These are phyloP conservation scores for Calosoma granatense DNA, from an alignment of 1,140 invertebrate genomes.

Conservation along the genomic window DNA sequence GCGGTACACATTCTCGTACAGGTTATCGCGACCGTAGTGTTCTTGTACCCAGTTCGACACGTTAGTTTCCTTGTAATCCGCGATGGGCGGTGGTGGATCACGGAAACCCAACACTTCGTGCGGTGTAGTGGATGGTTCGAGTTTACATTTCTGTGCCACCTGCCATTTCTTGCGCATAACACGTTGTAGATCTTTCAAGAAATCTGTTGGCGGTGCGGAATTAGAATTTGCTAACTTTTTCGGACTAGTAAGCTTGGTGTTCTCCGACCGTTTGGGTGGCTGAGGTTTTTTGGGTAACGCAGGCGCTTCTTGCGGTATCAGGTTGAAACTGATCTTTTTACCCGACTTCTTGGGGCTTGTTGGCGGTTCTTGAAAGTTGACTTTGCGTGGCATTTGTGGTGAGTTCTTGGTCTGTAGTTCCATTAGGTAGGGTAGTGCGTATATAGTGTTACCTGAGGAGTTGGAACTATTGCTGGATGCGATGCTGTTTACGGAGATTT, in stretches of 20 bases:
- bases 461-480: conserved; percentile 24
- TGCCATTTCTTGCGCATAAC: conserved; percentile 93
- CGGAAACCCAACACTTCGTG: conserved; percentile 85
- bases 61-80: conserved; percentile 68
- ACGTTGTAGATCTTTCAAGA: conserved; percentile 76
- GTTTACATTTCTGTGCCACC: conserved; percentile 81
- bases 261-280: conserved; percentile 61
- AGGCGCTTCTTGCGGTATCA: conserved; percentile 39
- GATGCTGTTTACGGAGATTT: conserved; percentile 28
- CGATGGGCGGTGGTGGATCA: conserved; percentile 53
- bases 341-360: conserved; percentile 38
- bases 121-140: conserved; percentile 72
- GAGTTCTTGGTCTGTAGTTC: conserved; percentile 37
- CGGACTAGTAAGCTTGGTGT: conserved; percentile 58
- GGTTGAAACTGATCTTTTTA: conserved; percentile 45
- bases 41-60: conserved; percentile 86
- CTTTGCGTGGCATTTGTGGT: conserved; percentile 37
- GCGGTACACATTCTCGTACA: conserved; percentile 49
- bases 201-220: conserved; percentile 69
- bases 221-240: conserved; percentile 60
- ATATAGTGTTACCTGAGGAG: conserved; percentile 22
- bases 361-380: conserved; percentile 39
- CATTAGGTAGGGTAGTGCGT: conserved; percentile 32
- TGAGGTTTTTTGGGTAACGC: conserved; percentile 44
- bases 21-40: conserved; percentile 61